Evolutionary conservation across 2,797 vertebrate species (phyloP).

Genomic region (Jordanella pulchra): DNA sequence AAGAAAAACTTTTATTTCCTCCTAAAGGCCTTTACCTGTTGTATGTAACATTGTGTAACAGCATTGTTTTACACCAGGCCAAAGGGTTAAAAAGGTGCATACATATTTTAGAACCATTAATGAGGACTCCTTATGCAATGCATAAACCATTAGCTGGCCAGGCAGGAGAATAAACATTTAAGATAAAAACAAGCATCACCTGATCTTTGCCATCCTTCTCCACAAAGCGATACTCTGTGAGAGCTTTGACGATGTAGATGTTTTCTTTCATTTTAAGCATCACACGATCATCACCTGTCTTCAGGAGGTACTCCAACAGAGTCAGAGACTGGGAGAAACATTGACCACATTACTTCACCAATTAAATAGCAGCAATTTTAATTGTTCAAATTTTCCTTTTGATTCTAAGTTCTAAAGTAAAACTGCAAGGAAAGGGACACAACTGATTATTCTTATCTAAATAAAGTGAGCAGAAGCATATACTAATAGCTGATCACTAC

Average conservation of each 20-base stretch:
- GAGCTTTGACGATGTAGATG: slow-evolving; percentile 92
- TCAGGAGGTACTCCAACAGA: slow-evolving; percentile 93
- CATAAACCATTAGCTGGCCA: slow-evolving; percentile 7
- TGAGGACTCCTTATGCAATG: background rate
- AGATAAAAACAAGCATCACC: slow-evolving; percentile 57
- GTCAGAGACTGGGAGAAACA: slow-evolving; percentile 82
- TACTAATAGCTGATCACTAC: too few species aligned
- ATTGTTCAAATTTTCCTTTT: background rate
- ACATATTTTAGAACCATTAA: slow-evolving; percentile 2
- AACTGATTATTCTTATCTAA: too few species aligned
- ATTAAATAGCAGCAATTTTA: background rate
- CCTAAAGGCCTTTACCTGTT: background rate
- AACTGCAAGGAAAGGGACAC: too few species aligned
- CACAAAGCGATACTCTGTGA: slow-evolving; percentile 93
- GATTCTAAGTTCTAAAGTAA: too few species aligned
- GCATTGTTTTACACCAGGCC: background rate
- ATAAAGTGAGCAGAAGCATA: too few species aligned
- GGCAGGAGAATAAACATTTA: background rate
- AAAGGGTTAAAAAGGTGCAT: background rate
- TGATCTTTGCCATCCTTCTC: slow-evolving; percentile 98
- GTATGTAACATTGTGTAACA: background rate
- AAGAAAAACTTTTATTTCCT: background rate
- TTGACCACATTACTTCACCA: background rate
- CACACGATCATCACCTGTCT: slow-evolving; percentile 94
- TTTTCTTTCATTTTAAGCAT: slow-evolving; percentile 95